Percentiles rank a stretch among this genome's conserved stretches.
These are phyloP conservation scores for Chaetogeoica ovagalla DNA, from an alignment of 2,888 invertebrate genomes.

Conservation along the genomic window DNA sequence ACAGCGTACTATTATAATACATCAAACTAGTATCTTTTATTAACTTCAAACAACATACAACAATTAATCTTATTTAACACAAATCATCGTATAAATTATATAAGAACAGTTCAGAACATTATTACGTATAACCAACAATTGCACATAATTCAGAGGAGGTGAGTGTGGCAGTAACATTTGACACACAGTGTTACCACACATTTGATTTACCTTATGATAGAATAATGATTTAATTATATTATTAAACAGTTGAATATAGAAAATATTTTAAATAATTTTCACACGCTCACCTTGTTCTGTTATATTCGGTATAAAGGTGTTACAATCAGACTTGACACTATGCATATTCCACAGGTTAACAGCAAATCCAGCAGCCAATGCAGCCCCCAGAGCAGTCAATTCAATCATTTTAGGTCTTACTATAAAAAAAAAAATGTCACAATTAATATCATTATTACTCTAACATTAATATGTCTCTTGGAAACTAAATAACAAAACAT, in stretches of 20 bases:
- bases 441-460: neutral
- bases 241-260: neutral
- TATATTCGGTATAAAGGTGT: slow-evolving; percentile 71
- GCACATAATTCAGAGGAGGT: too few relatives aligned
- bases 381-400: slow-evolving; percentile 93
- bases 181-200: too few relatives aligned
- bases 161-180: too few relatives aligned
- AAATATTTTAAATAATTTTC: neutral
- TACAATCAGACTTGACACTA: slow-evolving; percentile 61
- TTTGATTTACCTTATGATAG: too few relatives aligned
- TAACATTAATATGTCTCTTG: neutral
- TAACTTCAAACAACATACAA: too few relatives aligned
- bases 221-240: too few relatives aligned
- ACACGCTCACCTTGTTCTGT: slow-evolving; percentile 65
- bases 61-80: too few relatives aligned
- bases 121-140: too few relatives aligned
- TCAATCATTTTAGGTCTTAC: slow-evolving; percentile 86
- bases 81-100: too few relatives aligned
- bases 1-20: too few relatives aligned
- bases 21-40: too few relatives aligned
- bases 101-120: too few relatives aligned
- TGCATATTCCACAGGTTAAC: slow-evolving; percentile 65
- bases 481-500: neutral
- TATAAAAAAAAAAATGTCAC: slow-evolving; percentile 51
- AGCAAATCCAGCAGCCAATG: slow-evolving; percentile 85